Percentiles rank a stretch among this genome's conserved stretches.
These are phyloP conservation scores for Polypedilum vanderplanki DNA, from an alignment of 1,140 invertebrate genomes.

Conservation along the genomic window DNA sequence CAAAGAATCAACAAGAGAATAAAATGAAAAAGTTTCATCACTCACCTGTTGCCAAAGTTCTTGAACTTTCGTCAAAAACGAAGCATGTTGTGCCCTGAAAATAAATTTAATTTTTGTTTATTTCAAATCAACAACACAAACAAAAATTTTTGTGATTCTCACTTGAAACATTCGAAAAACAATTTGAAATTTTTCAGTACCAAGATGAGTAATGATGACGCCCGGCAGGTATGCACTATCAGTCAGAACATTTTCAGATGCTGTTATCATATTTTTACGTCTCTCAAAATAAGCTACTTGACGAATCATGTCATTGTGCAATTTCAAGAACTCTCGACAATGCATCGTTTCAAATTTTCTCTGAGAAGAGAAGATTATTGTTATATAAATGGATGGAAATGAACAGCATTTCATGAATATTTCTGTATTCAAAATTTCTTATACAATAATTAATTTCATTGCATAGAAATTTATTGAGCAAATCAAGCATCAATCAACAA, in stretches of 20 bases:
- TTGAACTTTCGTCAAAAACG: background rate
- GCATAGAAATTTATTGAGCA: too few relatives aligned
- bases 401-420: too few relatives aligned
- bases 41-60: conserved; percentile 24
- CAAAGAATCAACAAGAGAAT: background rate
- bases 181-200: conserved; percentile 34
- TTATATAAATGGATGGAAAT: too few relatives aligned
- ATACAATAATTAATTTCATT: too few relatives aligned
- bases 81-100: background rate
- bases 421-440: too few relatives aligned
- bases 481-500: too few relatives aligned
- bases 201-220: conserved; percentile 36
- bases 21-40: background rate
- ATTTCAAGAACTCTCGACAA: conserved; percentile 47
- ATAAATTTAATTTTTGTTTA: too few relatives aligned
- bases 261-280: conserved; percentile 49
- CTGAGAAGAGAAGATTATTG: conserved; percentile 31
- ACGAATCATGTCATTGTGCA: conserved; percentile 56
- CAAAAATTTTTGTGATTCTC: background rate
- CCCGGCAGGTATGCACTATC: conserved; percentile 37
- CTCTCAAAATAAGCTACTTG: conserved; percentile 56
- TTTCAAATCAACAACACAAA: too few relatives aligned
- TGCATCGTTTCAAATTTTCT: conserved; percentile 43
- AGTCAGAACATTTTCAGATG: conserved; percentile 46
- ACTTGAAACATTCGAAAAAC: conserved; percentile 37